Evolutionary conservation across 2,888 invertebrate genomes (phyloP).

Genomic region (Cetonia aurata): DNA sequence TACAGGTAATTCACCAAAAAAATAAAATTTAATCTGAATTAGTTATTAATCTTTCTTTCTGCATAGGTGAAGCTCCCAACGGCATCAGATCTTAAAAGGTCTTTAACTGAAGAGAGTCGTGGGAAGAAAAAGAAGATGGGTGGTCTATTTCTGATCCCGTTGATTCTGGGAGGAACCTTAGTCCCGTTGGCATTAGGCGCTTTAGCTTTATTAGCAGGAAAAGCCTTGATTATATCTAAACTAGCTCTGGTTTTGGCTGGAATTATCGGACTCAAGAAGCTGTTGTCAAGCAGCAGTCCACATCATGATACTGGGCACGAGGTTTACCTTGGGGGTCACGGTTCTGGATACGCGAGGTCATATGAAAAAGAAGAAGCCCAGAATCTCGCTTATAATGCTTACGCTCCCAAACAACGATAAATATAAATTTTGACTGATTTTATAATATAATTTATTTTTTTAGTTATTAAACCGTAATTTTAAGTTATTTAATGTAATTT

Average conservation of each 20-base stretch:
- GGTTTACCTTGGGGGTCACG: slow-evolving; percentile 73
- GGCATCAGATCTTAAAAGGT: slow-evolving; percentile 74
- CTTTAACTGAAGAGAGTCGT: slow-evolving; percentile 73
- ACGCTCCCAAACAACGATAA: slow-evolving; percentile 59
- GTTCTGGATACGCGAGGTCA: slow-evolving; percentile 80
- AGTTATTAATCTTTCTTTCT: too few relatives aligned
- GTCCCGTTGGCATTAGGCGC: slow-evolving; percentile 87
- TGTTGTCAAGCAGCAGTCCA: slow-evolving; percentile 72
- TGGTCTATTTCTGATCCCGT: slow-evolving; percentile 81
- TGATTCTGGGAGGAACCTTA: slow-evolving; percentile 84
- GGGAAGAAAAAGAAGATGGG: slow-evolving; percentile 77
- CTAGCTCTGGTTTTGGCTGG: slow-evolving; percentile 85
- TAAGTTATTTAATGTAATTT: too few relatives aligned
- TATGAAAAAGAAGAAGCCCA: slow-evolving; percentile 67
- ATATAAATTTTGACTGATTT: too few relatives aligned
- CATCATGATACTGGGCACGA: slow-evolving; percentile 75
- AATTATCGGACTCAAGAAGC: slow-evolving; percentile 87
- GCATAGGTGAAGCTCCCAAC: slow-evolving; percentile 81
- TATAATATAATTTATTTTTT: too few relatives aligned
- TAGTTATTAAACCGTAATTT: too few relatives aligned
- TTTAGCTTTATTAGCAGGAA: slow-evolving; percentile 84
- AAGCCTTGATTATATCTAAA: slow-evolving; percentile 87
- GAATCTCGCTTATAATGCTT: slow-evolving; percentile 72
- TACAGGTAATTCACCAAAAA: slow-evolving; percentile 72
- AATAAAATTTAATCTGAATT: slow-evolving; percentile 40